Conservation (phyloP, 30 jellyfish, hydroid and myxozoan species). For the Catostylus mosaicus region DNA sequence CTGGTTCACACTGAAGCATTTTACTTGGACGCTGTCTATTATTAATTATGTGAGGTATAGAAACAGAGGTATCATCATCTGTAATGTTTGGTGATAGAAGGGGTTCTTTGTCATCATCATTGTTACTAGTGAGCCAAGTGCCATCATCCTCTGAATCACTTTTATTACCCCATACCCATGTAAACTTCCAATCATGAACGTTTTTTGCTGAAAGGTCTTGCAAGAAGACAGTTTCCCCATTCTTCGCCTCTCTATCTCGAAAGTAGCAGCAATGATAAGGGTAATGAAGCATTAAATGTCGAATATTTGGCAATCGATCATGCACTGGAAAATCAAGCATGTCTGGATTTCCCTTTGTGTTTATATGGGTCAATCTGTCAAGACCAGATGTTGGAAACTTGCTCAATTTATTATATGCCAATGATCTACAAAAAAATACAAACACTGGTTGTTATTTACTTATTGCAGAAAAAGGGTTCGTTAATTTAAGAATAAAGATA, state of each 20-base stretch:
- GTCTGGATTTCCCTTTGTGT: slow-evolving; percentile 78
- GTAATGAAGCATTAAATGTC: slow-evolving; percentile 72
- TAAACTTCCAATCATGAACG: slow-evolving; percentile 29
- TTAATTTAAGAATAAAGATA: no score
- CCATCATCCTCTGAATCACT: slow-evolving; percentile 28
- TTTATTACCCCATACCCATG: slow-evolving; percentile 52
- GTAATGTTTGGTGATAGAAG: slow-evolving; percentile 27
- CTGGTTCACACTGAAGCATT: slow-evolving; percentile 67
- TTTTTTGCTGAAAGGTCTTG: slow-evolving; percentile 8
- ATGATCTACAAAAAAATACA: slow-evolving; percentile 28
- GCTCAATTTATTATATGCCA: slow-evolving; percentile 61
- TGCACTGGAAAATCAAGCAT: slow-evolving; percentile 74
- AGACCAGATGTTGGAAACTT: slow-evolving; percentile 77
- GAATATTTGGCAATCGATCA: slow-evolving; percentile 74
- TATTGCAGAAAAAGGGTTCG: no score
- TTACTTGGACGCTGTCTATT: slow-evolving; percentile 2
- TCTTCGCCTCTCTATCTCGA: slow-evolving; percentile 31
- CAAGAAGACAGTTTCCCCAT: slow-evolving; percentile 34
- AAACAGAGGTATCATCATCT: slow-evolving; percentile 1
- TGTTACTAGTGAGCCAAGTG: slow-evolving; percentile 17
- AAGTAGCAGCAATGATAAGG: slow-evolving; percentile 97
- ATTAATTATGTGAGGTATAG: slow-evolving; percentile 5
- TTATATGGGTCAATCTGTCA: slow-evolving; percentile 49
- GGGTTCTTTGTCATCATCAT: slow-evolving; percentile 58
- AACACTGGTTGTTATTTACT: no score